These are phyloP conservation scores for Drosophila orosa DNA, from an alignment of 1,140 invertebrate species.

Conservation along the genomic window DNA sequence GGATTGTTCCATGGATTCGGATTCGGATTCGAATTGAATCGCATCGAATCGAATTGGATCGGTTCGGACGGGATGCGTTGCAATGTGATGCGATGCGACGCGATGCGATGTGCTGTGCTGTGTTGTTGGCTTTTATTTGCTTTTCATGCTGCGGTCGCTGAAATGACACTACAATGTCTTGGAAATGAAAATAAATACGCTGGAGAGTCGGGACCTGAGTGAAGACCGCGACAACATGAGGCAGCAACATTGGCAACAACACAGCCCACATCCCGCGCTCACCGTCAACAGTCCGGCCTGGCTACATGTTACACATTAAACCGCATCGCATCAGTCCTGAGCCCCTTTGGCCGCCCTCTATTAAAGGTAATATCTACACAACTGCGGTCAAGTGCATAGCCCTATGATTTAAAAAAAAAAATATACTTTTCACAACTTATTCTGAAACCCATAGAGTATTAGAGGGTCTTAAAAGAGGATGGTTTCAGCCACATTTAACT, in stretches of 20 bases:
- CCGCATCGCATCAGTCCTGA: conserved; percentile 33
- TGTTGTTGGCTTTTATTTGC: conserved; percentile 69
- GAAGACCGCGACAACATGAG: conserved; percentile 44
- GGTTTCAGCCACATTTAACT: not conserved
- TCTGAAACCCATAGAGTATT: too few relatives aligned
- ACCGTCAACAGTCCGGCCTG: conserved; percentile 44
- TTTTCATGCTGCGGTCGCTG: conserved; percentile 79
- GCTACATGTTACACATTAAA: conserved; percentile 82
- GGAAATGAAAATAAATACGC: conserved; percentile 80
- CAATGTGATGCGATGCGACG: conserved; percentile 37
- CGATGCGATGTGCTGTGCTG: conserved; percentile 11
- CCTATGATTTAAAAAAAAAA: not conserved
- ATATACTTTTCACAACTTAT: not conserved
- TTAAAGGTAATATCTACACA: not conserved
- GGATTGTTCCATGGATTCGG: conserved; percentile 76
- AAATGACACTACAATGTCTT: conserved; percentile 82
- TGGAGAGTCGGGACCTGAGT: conserved; percentile 31
- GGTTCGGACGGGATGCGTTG: conserved; percentile 46
- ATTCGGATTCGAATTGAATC: conserved; percentile 37
- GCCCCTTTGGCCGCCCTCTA: not conserved
- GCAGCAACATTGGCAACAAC: conserved; percentile 46
- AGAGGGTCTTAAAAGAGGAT: not conserved
- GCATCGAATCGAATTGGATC: conserved; percentile 49
- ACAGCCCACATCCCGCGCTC: conserved; percentile 18
- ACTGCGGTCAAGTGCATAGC: not conserved